Conservation (phyloP, 2,888 invertebrate species). For the Colletes collaris region DNA sequence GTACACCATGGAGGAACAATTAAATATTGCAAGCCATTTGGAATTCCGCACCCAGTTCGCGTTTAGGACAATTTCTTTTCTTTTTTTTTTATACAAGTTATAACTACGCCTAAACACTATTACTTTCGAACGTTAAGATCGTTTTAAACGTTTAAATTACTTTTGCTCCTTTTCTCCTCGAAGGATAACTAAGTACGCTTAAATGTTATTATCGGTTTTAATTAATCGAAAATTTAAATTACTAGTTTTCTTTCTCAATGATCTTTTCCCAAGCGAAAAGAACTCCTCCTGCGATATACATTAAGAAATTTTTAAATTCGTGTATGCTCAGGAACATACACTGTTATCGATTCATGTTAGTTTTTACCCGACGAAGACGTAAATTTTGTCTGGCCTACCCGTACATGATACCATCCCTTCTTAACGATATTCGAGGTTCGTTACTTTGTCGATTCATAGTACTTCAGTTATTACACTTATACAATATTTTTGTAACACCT, state of each 20-base stretch:
- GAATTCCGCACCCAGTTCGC: slow-evolving; percentile 26
- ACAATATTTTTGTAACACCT: slow-evolving; percentile 35
- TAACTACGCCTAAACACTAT: slow-evolving; percentile 27
- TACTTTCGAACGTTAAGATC: no score
- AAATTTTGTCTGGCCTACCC: slow-evolving; percentile 34
- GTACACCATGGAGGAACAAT: slow-evolving; percentile 25
- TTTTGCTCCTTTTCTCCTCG: slow-evolving; percentile 16
- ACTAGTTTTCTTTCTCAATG: slow-evolving; percentile 3
- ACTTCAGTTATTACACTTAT: slow-evolving; percentile 24
- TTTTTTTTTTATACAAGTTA: background rate
- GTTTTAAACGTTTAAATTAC: slow-evolving; percentile 21
- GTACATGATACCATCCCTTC: slow-evolving; percentile 7
- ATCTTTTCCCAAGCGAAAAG: slow-evolving; percentile 35
- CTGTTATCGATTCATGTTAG: slow-evolving; percentile 25
- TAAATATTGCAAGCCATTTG: slow-evolving; percentile 28
- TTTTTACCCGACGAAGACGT: slow-evolving; percentile 17
- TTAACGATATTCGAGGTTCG: slow-evolving; percentile 14
- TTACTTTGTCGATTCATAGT: slow-evolving; percentile 29
- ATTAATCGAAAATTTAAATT: slow-evolving; percentile 10
- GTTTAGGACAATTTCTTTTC: slow-evolving; percentile 13
- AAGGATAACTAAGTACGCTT: slow-evolving; percentile 27
- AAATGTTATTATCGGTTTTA: slow-evolving; percentile 15
- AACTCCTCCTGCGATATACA: slow-evolving; percentile 23
- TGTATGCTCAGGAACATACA: slow-evolving; percentile 34
- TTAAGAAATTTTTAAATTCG: slow-evolving; percentile 24